Evolutionary conservation across 2,797 vertebrate genomes (phyloP).

Genomic region (Trematomus bernacchii): DNA sequence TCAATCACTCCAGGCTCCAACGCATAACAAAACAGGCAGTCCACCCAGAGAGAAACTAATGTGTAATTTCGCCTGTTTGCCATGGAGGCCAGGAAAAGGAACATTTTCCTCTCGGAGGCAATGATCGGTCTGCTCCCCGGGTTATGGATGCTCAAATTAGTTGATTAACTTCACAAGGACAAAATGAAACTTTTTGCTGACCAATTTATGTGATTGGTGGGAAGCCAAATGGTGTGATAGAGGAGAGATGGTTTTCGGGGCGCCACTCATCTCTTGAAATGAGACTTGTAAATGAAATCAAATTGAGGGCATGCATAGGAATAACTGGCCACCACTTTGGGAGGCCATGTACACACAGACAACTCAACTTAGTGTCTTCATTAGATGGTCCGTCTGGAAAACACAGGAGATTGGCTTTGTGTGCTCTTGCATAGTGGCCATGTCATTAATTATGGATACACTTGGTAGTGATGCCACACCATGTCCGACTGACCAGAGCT

Average conservation of each 20-base stretch:
- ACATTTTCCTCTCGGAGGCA: slow-evolving; percentile 66
- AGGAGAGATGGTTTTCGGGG: slow-evolving; percentile 52
- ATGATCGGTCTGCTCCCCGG: slow-evolving; percentile 62
- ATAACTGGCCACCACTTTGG: slow-evolving; percentile 74
- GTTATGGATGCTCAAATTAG: slow-evolving; percentile 67
- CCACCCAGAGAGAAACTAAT: slow-evolving; percentile 72
- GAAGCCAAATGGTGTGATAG: slow-evolving; percentile 55
- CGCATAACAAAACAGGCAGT: slow-evolving; percentile 67
- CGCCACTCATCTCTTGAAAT: slow-evolving; percentile 67
- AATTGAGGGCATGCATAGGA: slow-evolving; percentile 76
- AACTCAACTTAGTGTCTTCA: slow-evolving; percentile 70
- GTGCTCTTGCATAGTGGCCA: slow-evolving; percentile 68
- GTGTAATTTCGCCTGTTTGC: slow-evolving; percentile 68
- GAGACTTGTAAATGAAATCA: slow-evolving; percentile 67
- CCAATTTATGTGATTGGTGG: slow-evolving; percentile 75
- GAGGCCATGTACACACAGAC: slow-evolving; percentile 67
- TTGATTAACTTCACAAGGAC: slow-evolving; percentile 80
- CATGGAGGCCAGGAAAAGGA: slow-evolving; percentile 66
- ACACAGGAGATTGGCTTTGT: slow-evolving; percentile 74
- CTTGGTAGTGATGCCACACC: slow-evolving; percentile 60
- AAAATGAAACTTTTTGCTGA: slow-evolving; percentile 77
- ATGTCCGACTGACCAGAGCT: slow-evolving; percentile 64
- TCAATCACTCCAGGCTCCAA: slow-evolving; percentile 79
- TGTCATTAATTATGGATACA: slow-evolving; percentile 77
- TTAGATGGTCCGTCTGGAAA: slow-evolving; percentile 66